Evolutionary conservation across 92 coral and sea anemone species (phyloP).

Genomic region (Phenganax stokvisi): DNA sequence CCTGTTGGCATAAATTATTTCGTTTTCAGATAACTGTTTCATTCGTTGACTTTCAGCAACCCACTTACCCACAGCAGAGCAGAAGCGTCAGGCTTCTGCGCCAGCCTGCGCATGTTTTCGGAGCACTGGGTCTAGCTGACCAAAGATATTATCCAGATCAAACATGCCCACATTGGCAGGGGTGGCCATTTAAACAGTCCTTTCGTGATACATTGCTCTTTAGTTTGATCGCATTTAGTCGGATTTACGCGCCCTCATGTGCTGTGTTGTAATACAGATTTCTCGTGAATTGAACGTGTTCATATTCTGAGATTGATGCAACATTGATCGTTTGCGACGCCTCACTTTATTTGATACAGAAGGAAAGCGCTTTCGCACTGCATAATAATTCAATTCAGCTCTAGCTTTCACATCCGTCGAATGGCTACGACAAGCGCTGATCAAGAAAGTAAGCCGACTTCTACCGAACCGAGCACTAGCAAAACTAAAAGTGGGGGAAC

Average conservation of each 20-base stretch:
- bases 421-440: conserved; percentile 23
- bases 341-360: conserved; percentile 18
- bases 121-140: not conserved
- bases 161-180: conserved; percentile 13
- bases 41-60: too few species aligned
- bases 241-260: conserved; percentile 2
- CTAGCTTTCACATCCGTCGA: not conserved
- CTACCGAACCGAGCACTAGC: conserved; percentile 9
- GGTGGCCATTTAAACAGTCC: conserved; percentile 12
- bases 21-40: too few species aligned
- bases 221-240: not conserved
- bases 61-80: too few species aligned
- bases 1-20: too few species aligned
- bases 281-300: conserved; percentile 5
- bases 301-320: not conserved
- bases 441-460: conserved; percentile 3
- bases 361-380: too few species aligned
- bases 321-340: not conserved
- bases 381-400: too few species aligned
- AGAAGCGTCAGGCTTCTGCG: not conserved
- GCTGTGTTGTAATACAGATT: conserved; percentile 9
- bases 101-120: not conserved
- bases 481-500: conserved; percentile 31
- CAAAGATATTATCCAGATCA: conserved; percentile 9
- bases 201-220: conserved; percentile 3